A percentile compares a stretch with the other conserved stretches of the same genome.
Conservation (phyloP, 2,113 vertebrate genomes). For the Abramis brama region DNA sequence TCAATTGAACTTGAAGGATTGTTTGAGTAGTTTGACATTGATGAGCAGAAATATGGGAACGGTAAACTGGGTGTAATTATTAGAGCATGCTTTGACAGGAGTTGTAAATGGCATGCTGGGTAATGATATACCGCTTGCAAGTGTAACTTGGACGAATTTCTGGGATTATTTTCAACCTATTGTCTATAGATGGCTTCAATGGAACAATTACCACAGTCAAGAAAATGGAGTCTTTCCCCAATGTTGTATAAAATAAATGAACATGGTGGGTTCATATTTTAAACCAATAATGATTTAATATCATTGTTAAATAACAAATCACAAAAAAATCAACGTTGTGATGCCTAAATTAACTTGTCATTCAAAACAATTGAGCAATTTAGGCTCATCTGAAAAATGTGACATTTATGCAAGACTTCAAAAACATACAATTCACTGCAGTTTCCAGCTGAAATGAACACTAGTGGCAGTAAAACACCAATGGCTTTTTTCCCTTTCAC, state of each 20-base stretch:
- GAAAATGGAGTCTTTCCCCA: not conserved
- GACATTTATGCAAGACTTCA: not conserved
- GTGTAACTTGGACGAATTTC: not conserved
- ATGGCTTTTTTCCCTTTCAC: not conserved
- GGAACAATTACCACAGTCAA: not conserved
- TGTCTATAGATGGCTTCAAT: not conserved
- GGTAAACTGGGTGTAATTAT: slow-evolving; percentile 7
- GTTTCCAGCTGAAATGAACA: not conserved
- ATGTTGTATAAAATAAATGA: not conserved
- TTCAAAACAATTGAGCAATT: not conserved
- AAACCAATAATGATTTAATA: not conserved
- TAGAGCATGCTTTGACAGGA: not conserved
- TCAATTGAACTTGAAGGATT: not conserved
- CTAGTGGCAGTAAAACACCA: not conserved
- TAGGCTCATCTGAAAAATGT: not conserved
- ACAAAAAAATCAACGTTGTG: not conserved
- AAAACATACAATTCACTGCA: not conserved
- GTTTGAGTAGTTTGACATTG: slow-evolving; percentile 7
- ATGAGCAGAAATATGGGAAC: not conserved
- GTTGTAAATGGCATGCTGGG: not conserved
- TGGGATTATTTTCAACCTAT: not conserved
- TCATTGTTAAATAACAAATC: not conserved
- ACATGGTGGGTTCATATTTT: too few species aligned
- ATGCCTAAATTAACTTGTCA: not conserved
- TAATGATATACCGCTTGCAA: slow-evolving; percentile 2